These are phyloP conservation scores for Vombatus ursinus DNA, from an alignment of 2,113 vertebrate genomes.

Conservation along the genomic window DNA sequence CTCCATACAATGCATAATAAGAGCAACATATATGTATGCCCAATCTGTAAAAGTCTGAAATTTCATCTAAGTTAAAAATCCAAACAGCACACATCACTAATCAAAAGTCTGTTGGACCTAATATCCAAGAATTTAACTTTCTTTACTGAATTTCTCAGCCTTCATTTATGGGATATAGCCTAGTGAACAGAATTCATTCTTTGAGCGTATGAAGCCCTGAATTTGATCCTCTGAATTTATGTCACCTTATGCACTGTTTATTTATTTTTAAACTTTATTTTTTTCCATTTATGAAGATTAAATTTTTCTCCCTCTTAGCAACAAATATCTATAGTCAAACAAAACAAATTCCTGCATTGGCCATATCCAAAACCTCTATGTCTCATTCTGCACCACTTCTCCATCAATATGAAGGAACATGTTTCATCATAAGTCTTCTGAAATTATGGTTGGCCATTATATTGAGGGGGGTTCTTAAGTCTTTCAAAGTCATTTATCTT, in stretches of 20 bases:
- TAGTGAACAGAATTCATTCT: not conserved
- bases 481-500: not conserved
- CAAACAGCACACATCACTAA: not conserved
- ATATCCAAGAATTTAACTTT: no score
- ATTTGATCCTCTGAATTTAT: not conserved
- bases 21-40: not conserved
- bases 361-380: not conserved
- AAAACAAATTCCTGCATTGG: not conserved
- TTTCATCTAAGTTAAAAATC: not conserved
- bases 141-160: no score
- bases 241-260: not conserved
- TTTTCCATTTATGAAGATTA: not conserved
- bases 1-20: not conserved
- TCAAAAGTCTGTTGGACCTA: no score
- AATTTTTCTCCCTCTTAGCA: not conserved
- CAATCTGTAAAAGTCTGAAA: not conserved
- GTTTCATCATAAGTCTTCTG: not conserved
- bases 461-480: not conserved
- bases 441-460: not conserved
- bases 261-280: not conserved
- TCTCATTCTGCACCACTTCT: not conserved
- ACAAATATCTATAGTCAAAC: not conserved
- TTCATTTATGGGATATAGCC: not conserved
- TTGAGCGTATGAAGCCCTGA: not conserved
- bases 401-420: not conserved